Conservation (phyloP, 1,140 invertebrate genomes). For the Drosophila pectinifera region DNA sequence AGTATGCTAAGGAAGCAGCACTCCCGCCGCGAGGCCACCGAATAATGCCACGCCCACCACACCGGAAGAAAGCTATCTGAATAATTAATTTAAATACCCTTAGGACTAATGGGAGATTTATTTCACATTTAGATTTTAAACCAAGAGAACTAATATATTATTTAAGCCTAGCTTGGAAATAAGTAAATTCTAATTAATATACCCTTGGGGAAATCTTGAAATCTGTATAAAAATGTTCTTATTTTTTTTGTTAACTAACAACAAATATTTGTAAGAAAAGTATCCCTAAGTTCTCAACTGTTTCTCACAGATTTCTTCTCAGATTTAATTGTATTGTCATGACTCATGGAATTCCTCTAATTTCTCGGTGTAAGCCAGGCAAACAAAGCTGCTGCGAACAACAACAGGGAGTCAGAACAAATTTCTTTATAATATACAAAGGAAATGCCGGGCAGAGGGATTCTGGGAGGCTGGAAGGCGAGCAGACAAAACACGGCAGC, state of each 20-base stretch:
- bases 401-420: constrained; percentile 55
- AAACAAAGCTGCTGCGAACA: constrained; percentile 21
- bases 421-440: constrained; percentile 83
- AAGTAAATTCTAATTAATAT: background rate
- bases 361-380: constrained; percentile 24
- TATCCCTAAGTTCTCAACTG: too few species aligned
- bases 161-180: background rate
- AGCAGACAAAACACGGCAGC: constrained; percentile 33
- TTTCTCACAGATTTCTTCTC: background rate
- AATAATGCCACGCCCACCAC: constrained; percentile 18
- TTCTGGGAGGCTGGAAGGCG: too few species aligned
- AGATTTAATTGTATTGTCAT: constrained; percentile 3
- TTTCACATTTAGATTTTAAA: background rate
- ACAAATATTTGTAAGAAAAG: too few species aligned
- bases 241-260: too few species aligned
- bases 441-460: constrained; percentile 72
- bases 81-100: background rate
- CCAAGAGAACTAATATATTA: background rate
- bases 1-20: constrained; percentile 60
- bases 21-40: background rate
- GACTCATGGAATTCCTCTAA: constrained; percentile 1
- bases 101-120: background rate
- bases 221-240: too few species aligned
- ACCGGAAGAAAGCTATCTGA: constrained; percentile 7
- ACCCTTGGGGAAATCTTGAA: background rate